A percentile compares a stretch with the other conserved stretches of the same genome.
phyloP scores from a whole-genome alignment of 2,797 vertebrate genomes.

The Emydoidea blandingii region DNA sequence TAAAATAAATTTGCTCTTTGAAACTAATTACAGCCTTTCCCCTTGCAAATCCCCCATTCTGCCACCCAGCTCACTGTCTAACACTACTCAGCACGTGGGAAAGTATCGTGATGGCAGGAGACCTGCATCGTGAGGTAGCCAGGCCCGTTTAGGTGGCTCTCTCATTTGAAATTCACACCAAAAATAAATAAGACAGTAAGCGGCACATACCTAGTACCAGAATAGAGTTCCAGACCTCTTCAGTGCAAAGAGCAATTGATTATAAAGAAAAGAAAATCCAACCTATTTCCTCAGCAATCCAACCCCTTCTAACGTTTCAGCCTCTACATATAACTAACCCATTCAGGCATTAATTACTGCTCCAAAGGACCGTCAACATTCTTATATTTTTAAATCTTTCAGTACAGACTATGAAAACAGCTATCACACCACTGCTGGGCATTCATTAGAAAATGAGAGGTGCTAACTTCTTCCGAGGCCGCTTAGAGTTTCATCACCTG shows the following conservation, averaged over 20 bases:
- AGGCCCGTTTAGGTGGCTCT: background rate
- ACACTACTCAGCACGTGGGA: background rate
- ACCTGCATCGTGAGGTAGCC: background rate
- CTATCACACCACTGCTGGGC: background rate
- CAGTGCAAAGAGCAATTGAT: background rate
- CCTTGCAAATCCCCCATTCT: background rate
- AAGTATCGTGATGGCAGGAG: background rate
- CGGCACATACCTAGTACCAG: background rate
- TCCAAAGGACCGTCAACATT: background rate
- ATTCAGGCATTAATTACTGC: conserved; percentile 45
- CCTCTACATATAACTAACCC: conserved; percentile 10
- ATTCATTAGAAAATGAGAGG: background rate
- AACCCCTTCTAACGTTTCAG: conserved; percentile 59
- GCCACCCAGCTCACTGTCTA: background rate
- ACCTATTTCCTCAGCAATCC: conserved; percentile 38
- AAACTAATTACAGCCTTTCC: background rate
- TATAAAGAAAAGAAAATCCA: conserved; percentile 18
- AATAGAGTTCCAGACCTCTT: background rate
- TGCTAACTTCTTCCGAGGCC: background rate
- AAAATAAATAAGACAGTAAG: background rate
- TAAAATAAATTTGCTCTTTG: background rate
- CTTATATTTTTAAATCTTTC: background rate
- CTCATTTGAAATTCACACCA: no score
- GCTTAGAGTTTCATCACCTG: conserved; percentile 48
- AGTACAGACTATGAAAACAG: background rate